phyloP scores from a whole-genome alignment of 92 coral and sea anemone genomes.

The Heliopora coerulea region DNA sequence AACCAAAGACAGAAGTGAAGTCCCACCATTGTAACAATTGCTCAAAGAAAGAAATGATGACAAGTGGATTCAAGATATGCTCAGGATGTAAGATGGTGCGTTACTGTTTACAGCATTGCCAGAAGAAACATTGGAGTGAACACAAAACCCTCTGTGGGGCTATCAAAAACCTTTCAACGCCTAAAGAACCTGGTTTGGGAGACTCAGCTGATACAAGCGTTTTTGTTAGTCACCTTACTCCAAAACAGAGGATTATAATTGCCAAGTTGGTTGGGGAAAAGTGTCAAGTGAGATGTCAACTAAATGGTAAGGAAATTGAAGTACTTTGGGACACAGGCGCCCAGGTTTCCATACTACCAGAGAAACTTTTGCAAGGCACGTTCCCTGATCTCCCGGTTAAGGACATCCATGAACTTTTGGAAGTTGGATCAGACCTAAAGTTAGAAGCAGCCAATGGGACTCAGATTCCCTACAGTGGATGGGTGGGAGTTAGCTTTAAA shows the following conservation, averaged over 20 bases:
- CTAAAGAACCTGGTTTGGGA: conserved; percentile 46
- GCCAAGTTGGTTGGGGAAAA: conserved; percentile 49
- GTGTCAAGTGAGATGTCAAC: conserved; percentile 47
- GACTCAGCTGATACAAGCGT: conserved; percentile 30
- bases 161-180: conserved; percentile 46
- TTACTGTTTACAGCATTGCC: conserved; percentile 49
- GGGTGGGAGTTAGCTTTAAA: conserved; percentile 53
- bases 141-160: conserved; percentile 49
- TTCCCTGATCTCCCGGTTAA: background rate
- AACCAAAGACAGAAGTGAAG: conserved; percentile 18
- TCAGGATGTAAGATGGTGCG: conserved; percentile 38
- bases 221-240: conserved; percentile 52
- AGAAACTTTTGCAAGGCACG: background rate
- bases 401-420: background rate
- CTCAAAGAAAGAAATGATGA: conserved; percentile 34
- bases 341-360: conserved; percentile 57
- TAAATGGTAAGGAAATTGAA: conserved; percentile 41
- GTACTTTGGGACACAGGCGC: conserved; percentile 67
- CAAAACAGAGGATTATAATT: conserved; percentile 41
- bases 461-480: conserved; percentile 50
- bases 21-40: conserved; percentile 58
- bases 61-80: conserved; percentile 38
- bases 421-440: conserved; percentile 11
- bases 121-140: conserved; percentile 57
- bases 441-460: conserved; percentile 63